A percentile compares a stretch with the other conserved stretches of the same genome.
Evolutionary conservation across 1,140 invertebrate species (phyloP).

Genomic region (Meloidogyne floridensis): DNA sequence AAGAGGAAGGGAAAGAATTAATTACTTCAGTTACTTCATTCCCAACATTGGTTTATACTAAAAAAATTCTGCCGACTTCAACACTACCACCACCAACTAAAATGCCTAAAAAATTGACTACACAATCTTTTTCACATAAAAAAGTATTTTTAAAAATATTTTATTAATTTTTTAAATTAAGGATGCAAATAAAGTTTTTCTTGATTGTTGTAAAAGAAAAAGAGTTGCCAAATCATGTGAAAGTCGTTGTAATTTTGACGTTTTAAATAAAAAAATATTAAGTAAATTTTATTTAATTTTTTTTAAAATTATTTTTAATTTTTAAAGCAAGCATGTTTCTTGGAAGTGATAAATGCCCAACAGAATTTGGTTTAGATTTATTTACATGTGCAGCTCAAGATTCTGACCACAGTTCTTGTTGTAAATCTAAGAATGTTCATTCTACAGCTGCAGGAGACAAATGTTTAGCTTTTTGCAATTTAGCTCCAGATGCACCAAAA

Average conservation of each 20-base stretch:
- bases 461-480: constrained; percentile 53
- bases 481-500: background rate
- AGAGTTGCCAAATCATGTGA: constrained; percentile 46
- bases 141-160: background rate
- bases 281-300: constrained; percentile 34
- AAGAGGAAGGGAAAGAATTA: constrained; percentile 1
- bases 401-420: constrained; percentile 40
- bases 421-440: constrained; percentile 20
- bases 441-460: constrained; percentile 37
- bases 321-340: constrained; percentile 41
- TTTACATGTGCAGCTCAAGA: constrained; percentile 51
- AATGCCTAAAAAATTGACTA: no score
- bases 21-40: background rate
- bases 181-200: constrained; percentile 46
- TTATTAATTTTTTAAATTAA: background rate
- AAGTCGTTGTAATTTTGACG: constrained; percentile 52
- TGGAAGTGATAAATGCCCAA: constrained; percentile 52
- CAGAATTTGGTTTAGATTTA: constrained; percentile 41
- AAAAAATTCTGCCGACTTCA: background rate
- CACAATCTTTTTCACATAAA: background rate
- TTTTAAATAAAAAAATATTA: constrained; percentile 52
- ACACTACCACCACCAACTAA: background rate
- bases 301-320: background rate
- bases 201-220: constrained; percentile 42
- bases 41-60: background rate